Evolutionary conservation across 2,113 vertebrate genomes (phyloP).

Genomic region (Nanorana parkeri): DNA sequence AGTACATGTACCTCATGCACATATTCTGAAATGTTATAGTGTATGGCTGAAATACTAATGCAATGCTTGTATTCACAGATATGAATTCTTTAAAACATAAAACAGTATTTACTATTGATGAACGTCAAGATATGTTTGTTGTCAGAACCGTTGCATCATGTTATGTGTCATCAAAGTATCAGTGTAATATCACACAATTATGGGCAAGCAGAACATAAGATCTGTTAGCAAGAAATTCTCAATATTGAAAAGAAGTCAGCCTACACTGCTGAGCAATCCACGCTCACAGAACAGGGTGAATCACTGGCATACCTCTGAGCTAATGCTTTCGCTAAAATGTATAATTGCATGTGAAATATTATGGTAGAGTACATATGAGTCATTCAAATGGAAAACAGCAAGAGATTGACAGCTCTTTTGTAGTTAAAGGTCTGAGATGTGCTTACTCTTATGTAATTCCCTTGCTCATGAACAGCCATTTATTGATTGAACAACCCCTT

Average conservation of each 20-base stretch:
- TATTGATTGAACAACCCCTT: neutral
- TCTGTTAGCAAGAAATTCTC: neutral
- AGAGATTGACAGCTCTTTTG: neutral
- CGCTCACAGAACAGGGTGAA: conserved; percentile 6
- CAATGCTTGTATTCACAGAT: too few relatives aligned
- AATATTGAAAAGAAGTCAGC: neutral
- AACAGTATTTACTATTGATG: neutral
- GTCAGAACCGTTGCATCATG: neutral
- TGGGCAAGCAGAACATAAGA: conserved; percentile 4
- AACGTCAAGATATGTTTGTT: neutral
- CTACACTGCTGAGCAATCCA: neutral
- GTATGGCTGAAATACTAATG: too few relatives aligned
- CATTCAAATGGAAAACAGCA: neutral
- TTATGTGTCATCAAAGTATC: conserved; percentile 15
- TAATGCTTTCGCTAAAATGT: conserved; percentile 14
- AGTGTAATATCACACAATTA: conserved; percentile 1
- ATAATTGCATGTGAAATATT: conserved; percentile 8
- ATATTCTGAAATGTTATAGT: too few relatives aligned
- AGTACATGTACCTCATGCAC: too few relatives aligned
- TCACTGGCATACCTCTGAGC: conserved; percentile 1
- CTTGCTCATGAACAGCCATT: neutral
- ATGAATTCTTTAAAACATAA: too few relatives aligned
- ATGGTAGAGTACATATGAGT: conserved; percentile 35
- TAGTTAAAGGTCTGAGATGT: neutral
- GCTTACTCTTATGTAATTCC: conserved; percentile 13